Percentiles rank a stretch among this genome's conserved stretches.
These are phyloP conservation scores for Carapus acus DNA, from an alignment of 2,797 vertebrate genomes.

Conservation along the genomic window DNA sequence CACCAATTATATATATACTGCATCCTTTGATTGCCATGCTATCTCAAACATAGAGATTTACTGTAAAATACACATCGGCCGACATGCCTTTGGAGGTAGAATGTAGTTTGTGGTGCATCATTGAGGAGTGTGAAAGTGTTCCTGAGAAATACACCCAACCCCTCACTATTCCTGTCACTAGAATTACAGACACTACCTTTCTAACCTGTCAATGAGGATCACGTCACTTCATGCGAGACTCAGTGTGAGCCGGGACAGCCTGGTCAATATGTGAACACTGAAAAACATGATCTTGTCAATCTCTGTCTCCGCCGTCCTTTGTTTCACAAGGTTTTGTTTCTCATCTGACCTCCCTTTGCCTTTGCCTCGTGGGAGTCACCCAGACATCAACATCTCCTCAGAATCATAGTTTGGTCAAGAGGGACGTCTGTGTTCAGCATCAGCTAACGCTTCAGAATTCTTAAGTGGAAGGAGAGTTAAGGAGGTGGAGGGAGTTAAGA, in stretches of 20 bases:
- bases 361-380: slow-evolving; percentile 18
- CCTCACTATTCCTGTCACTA: slow-evolving; percentile 3
- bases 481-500: too few species aligned
- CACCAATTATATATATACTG: slow-evolving; percentile 22
- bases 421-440: slow-evolving; percentile 48
- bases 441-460: slow-evolving; percentile 54
- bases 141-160: too few species aligned
- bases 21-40: too few species aligned
- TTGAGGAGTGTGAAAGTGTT: too few species aligned
- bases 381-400: slow-evolving; percentile 47
- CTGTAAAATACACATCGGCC: slow-evolving; percentile 16
- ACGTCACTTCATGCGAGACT: slow-evolving; percentile 33
- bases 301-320: slow-evolving; percentile 34
- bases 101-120: too few species aligned
- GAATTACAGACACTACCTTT: slow-evolving; percentile 22
- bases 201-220: slow-evolving; percentile 10
- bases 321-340: slow-evolving; percentile 47
- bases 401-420: slow-evolving; percentile 54
- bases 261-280: slow-evolving; percentile 40
- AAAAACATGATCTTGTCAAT: slow-evolving; percentile 34
- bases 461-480: too few species aligned
- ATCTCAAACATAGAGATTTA: slow-evolving; percentile 7
- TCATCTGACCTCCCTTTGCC: slow-evolving; percentile 26
- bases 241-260: slow-evolving; percentile 25
- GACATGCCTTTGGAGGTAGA: too few species aligned